Conservation (phyloP, 1,140 invertebrate genomes). For the Leptinotarsa texana region DNA sequence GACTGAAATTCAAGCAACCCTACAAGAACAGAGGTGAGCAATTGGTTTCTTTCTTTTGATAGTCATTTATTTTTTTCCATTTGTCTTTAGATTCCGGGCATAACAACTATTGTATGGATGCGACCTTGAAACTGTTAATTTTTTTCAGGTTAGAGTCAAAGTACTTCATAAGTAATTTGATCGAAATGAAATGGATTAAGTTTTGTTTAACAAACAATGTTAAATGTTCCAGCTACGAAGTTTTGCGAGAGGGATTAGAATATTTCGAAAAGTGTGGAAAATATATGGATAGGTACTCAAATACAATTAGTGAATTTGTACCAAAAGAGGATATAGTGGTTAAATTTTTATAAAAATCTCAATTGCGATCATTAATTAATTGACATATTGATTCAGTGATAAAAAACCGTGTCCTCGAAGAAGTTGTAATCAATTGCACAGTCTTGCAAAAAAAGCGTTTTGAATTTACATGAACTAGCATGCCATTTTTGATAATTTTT, state of each 20-base stretch:
- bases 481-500: too few species aligned
- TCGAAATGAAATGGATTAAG: slow-evolving; percentile 30
- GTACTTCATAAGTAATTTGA: slow-evolving; percentile 22
- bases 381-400: too few species aligned
- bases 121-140: neutral
- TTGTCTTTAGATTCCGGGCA: neutral
- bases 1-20: slow-evolving; percentile 94
- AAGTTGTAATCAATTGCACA: too few species aligned
- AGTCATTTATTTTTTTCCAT: neutral
- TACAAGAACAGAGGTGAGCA: slow-evolving; percentile 93
- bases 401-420: neutral
- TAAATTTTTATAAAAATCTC: neutral
- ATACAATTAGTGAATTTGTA: neutral
- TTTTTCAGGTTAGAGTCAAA: slow-evolving; percentile 31
- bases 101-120: neutral
- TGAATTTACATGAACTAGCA: too few species aligned
- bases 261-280: slow-evolving; percentile 19
- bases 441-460: too few species aligned
- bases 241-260: slow-evolving; percentile 21
- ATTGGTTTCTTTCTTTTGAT: neutral
- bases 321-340: neutral
- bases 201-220: slow-evolving; percentile 29
- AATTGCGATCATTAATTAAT: too few species aligned
- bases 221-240: slow-evolving; percentile 17
- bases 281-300: slow-evolving; percentile 29